Conservation (phyloP, 2,888 invertebrate genomes). For the Ypsolopha scabrella region DNA sequence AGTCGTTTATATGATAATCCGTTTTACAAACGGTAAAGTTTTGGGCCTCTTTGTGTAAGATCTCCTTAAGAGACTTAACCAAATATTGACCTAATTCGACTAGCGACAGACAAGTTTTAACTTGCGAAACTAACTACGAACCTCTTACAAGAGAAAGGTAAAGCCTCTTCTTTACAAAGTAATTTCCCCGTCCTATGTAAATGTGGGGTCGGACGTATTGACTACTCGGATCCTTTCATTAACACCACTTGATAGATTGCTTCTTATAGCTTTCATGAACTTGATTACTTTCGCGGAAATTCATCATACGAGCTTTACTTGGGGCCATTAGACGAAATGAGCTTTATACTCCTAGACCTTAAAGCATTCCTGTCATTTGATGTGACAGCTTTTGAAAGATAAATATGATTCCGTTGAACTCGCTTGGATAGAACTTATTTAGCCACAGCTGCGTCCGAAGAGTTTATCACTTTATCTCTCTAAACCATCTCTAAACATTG, state of each 20-base stretch:
- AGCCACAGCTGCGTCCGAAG: too few species aligned
- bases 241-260: conserved; percentile 24
- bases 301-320: conserved; percentile 6
- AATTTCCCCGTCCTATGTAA: conserved; percentile 18
- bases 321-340: too few species aligned
- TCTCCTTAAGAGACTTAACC: too few species aligned
- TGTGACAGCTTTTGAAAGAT: too few species aligned
- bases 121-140: conserved; percentile 4
- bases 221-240: conserved; percentile 27
- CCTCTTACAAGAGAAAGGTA: neutral
- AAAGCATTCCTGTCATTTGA: too few species aligned
- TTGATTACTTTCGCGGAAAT: neutral
- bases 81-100: too few species aligned
- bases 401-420: too few species aligned
- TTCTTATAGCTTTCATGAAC: neutral
- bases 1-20: neutral
- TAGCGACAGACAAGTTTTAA: neutral
- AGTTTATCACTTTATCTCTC: too few species aligned
- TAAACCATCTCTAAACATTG: too few species aligned
- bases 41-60: too few species aligned
- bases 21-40: neutral
- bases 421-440: too few species aligned
- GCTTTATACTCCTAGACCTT: too few species aligned
- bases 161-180: conserved; percentile 11
- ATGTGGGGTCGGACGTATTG: conserved; percentile 23